Evolutionary conservation across 2,888 invertebrate genomes (phyloP), one percentile per base, ranked within the genome.

Genomic region (Trichacis sp.): DNA sequence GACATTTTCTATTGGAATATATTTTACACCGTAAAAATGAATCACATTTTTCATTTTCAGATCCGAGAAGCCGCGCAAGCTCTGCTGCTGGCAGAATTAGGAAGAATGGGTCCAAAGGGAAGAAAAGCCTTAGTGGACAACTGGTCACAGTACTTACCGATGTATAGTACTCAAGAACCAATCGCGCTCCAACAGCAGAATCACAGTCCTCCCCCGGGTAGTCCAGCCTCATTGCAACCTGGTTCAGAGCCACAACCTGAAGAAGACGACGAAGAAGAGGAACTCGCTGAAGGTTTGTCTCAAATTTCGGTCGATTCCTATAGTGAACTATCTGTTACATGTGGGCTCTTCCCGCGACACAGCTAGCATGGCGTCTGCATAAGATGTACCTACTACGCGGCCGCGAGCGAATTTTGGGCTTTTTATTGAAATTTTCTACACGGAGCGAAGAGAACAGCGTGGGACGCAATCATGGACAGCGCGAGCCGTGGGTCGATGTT

Each of bases 41-140:
- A 20, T 43, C 11, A 20, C 9, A 12, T 43, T 30, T 40, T 54
- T 36, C 30, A 51, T 42, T 43, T 24, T 3, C 65, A 90, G 88
- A 89, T 92, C 30, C 88, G 99, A 2, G 97, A 98, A 85, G 98
- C 98, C 0, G 95, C 98, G 0, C 99, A 99, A 80, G 97, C 98
- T 8, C 87, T 99, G 24, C 86, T 99, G 0, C 86, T 98, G 11
- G 97, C 98, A 0, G 99, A 99, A 85, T 87, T 99, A 20, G 91
- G 93, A 64, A 89, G 91, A 55, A 88, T 97, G 78, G 96, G 96
- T 0, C 90, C 93, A 0, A 95, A 95, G 78, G 98, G 98, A 0
- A 90, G 98, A 14, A 96, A 97, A 84, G 88, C 91, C 0, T 86
- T 99, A 15, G 95, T 99, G 0, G 97, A 98, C 84, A 92, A 92